Conservation (phyloP, 1,140 invertebrate genomes). For the Gonioctena quinquepunctata region DNA sequence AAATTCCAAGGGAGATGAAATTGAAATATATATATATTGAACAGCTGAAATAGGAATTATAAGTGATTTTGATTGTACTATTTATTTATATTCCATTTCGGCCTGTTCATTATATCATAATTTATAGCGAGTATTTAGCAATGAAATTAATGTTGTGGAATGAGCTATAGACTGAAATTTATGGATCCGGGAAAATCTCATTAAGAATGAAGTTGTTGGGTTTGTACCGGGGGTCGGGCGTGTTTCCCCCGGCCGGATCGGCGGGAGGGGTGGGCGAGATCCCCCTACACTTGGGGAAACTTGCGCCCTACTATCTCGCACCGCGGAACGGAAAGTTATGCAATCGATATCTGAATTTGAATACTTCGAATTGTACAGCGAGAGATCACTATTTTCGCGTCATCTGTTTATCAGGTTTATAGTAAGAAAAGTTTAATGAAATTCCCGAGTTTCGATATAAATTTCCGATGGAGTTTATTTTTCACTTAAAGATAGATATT, state of each 20-base stretch:
- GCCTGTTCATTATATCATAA: slow-evolving; percentile 55
- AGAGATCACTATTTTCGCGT: slow-evolving; percentile 22
- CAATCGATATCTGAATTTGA: slow-evolving; percentile 34
- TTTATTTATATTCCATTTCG: slow-evolving; percentile 50
- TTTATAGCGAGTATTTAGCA: slow-evolving; percentile 56
- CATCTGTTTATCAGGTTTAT: slow-evolving; percentile 15
- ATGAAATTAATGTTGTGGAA: slow-evolving; percentile 57
- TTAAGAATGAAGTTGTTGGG: slow-evolving; percentile 57
- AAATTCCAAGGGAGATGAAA: no score
- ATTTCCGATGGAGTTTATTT: slow-evolving; percentile 6
- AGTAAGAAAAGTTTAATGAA: slow-evolving; percentile 20
- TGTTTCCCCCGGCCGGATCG: slow-evolving; percentile 23
- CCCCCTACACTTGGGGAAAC: slow-evolving; percentile 10
- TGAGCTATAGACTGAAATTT: slow-evolving; percentile 56
- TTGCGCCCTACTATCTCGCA: slow-evolving; percentile 11
- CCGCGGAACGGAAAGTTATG: slow-evolving; percentile 23
- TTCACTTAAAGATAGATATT: neutral
- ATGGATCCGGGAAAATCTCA: slow-evolving; percentile 57
- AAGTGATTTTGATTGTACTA: slow-evolving; percentile 48
- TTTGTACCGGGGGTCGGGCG: slow-evolving; percentile 45
- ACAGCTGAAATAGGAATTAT: neutral
- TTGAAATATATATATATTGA: neutral
- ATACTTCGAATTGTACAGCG: slow-evolving; percentile 27
- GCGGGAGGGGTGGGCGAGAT: neutral
- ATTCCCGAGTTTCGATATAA: slow-evolving; percentile 9